Percentiles rank a stretch among this genome's conserved stretches.
These are phyloP conservation scores for Aegithalos caudatus DNA, from an alignment of 2,113 vertebrate species.

Conservation along the genomic window DNA sequence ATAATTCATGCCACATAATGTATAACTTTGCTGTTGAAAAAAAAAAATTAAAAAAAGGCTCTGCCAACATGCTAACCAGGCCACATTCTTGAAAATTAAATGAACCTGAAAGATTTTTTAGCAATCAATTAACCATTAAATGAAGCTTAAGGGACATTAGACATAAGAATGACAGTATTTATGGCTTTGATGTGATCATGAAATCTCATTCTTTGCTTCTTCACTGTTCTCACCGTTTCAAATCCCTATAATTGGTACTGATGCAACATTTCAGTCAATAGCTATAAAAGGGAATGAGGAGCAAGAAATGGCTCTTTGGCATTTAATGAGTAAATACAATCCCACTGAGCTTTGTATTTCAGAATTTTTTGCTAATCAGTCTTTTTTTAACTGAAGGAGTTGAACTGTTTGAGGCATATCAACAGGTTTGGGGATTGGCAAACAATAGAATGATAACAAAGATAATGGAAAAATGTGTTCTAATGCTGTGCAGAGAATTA, in stretches of 20 bases:
- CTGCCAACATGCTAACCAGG: background rate
- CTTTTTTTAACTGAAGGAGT: background rate
- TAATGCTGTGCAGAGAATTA: background rate
- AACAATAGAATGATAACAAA: background rate
- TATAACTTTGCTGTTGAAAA: background rate
- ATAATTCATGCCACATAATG: constrained; percentile 39
- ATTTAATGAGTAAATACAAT: constrained; percentile 19
- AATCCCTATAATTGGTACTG: constrained; percentile 27
- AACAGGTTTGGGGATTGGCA: background rate
- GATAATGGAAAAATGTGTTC: background rate
- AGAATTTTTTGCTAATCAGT: background rate
- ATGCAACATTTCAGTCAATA: constrained; percentile 28
- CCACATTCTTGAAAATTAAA: constrained; percentile 24
- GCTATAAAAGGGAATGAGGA: constrained; percentile 7
- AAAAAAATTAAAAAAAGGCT: background rate
- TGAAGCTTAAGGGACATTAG: constrained; percentile 21
- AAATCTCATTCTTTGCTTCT: constrained; percentile 29
- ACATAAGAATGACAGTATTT: constrained; percentile 16
- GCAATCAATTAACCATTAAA: constrained; percentile 45
- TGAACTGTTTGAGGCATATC: background rate
- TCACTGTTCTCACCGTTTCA: constrained; percentile 10
- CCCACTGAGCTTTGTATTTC: background rate
- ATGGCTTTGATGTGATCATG: constrained; percentile 13
- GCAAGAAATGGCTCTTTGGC: background rate
- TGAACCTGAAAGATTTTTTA: constrained; percentile 18